A percentile compares a stretch with the other conserved stretches of the same genome.
phyloP scores from a whole-genome alignment of 2,888 invertebrate genomes.

The Argyresthia goedartella region DNA sequence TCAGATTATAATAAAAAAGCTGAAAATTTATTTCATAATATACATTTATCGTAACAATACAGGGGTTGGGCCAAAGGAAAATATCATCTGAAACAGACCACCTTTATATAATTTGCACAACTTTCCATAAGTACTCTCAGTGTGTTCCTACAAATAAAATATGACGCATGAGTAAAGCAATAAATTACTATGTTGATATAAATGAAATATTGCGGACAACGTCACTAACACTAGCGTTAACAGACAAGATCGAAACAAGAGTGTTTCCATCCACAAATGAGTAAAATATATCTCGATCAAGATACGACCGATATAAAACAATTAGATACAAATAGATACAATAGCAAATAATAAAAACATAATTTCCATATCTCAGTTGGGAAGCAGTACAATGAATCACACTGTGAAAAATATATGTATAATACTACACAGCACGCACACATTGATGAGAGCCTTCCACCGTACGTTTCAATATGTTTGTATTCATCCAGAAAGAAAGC shows the following conservation, averaged over 20 bases:
- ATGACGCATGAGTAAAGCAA: conserved; percentile 23
- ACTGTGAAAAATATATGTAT: conserved; percentile 1
- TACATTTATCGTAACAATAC: conserved; percentile 46
- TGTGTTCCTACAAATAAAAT: conserved; percentile 30
- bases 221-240: conserved; percentile 28
- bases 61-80: conserved; percentile 22
- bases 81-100: conserved; percentile 21
- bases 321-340: background rate
- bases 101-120: conserved; percentile 30
- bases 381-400: conserved; percentile 25
- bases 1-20: conserved; percentile 58
- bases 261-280: conserved; percentile 22
- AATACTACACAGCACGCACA: background rate
- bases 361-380: conserved; percentile 36
- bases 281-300: conserved; percentile 27
- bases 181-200: conserved; percentile 38
- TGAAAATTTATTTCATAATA: conserved; percentile 60
- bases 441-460: background rate
- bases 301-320: conserved; percentile 7
- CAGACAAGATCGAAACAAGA: conserved; percentile 27
- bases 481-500: conserved; percentile 1
- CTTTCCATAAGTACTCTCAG: conserved; percentile 50
- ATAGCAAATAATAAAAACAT: conserved; percentile 21
- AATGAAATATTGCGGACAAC: conserved; percentile 38
- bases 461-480: background rate